Percentiles rank a stretch among this genome's conserved stretches.
phyloP scores from a whole-genome alignment of 1,140 invertebrate genomes.

The Cephus cinctus region DNA sequence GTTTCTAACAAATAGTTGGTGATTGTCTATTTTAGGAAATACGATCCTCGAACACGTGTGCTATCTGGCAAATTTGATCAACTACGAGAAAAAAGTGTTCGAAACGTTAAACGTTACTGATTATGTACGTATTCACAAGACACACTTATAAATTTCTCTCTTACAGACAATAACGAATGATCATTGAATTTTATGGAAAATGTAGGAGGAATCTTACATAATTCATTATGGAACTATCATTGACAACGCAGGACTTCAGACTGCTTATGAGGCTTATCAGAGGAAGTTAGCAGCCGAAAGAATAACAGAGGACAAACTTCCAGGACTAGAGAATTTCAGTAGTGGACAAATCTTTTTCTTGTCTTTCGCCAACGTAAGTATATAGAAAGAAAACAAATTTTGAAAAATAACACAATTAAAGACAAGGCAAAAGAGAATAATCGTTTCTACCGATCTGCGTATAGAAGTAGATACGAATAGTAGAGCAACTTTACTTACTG shows the following conservation, averaged over 20 bases:
- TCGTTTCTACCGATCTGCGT: too few relatives aligned
- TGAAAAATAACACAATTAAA: too few relatives aligned
- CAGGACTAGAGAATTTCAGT: conserved; percentile 57
- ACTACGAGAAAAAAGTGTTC: conserved; percentile 55
- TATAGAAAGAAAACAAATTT: too few relatives aligned
- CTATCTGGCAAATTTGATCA: conserved; percentile 65
- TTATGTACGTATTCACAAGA: conserved; percentile 7
- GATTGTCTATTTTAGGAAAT: conserved; percentile 47
- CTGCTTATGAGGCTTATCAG: conserved; percentile 54
- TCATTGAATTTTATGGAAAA: background rate
- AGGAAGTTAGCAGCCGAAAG: conserved; percentile 25
- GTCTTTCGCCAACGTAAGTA: conserved; percentile 57
- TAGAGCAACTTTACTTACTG: too few relatives aligned
- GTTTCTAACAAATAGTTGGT: conserved; percentile 13
- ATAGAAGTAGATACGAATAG: too few relatives aligned
- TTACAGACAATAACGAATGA: background rate
- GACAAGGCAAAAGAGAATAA: too few relatives aligned
- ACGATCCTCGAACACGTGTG: conserved; percentile 65
- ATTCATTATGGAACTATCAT: conserved; percentile 63
- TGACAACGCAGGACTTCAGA: conserved; percentile 60
- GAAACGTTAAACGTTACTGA: conserved; percentile 2
- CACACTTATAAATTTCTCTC: background rate
- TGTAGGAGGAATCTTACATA: conserved; percentile 54
- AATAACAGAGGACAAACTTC: conserved; percentile 37
- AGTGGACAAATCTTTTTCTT: conserved; percentile 65